Evolutionary conservation across 2,113 vertebrate genomes (phyloP).

Genomic region (Pristiophorus japonicus): DNA sequence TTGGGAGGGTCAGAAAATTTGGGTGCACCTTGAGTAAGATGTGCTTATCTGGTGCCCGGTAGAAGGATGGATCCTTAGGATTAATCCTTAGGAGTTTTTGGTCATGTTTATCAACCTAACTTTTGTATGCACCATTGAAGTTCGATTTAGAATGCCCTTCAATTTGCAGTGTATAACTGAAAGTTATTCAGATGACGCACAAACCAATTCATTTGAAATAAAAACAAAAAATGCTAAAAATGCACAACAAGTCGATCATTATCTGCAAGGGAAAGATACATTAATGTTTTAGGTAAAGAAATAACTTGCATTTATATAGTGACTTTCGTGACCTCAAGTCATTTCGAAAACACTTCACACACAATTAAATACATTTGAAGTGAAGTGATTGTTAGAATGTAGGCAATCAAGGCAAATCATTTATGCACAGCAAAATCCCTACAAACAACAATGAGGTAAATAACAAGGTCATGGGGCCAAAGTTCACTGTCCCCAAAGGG

Average conservation of each 20-base stretch:
- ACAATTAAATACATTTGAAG: no score
- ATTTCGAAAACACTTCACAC: no score
- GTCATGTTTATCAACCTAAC: not conserved
- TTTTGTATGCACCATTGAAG: not conserved
- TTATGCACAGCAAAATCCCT: no score
- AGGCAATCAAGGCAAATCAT: no score
- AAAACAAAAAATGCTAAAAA: not conserved
- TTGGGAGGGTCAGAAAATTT: not conserved
- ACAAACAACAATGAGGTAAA: no score
- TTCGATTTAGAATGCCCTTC: not conserved
- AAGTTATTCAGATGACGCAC: not conserved
- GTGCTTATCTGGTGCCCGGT: not conserved
- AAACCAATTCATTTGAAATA: not conserved
- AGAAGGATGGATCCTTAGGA: not conserved
- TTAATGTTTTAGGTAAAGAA: not conserved
- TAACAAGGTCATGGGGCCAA: no score
- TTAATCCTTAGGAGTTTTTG: not conserved
- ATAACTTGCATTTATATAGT: not conserved
- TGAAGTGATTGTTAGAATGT: no score
- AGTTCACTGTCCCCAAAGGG: no score
- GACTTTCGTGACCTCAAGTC: no score
- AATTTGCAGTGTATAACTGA: not conserved
- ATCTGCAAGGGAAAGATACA: not conserved
- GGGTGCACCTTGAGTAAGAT: not conserved
- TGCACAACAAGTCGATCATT: not conserved